phyloP scores from a whole-genome alignment of 2,888 invertebrate species.

The Globia sparganii region DNA sequence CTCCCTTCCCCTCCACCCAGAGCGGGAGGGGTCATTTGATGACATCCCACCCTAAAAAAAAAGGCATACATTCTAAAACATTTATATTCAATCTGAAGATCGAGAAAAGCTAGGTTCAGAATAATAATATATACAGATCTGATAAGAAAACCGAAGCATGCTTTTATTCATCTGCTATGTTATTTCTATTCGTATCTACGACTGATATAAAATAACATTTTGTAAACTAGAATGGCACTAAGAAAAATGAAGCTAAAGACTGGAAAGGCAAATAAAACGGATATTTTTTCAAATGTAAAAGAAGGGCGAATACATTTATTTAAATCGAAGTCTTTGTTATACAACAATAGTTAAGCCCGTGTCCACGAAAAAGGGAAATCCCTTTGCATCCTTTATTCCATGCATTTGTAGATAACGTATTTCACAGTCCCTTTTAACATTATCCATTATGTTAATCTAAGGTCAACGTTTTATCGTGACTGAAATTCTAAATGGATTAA shows the following conservation, averaged over 20 bases:
- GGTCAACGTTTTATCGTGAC: conserved; percentile 82
- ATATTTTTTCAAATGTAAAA: conserved; percentile 57
- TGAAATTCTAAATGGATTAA: conserved; percentile 77
- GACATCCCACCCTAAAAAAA: too few relatives aligned
- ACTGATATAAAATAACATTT: not conserved
- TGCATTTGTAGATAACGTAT: conserved; percentile 81
- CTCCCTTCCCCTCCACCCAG: too few relatives aligned
- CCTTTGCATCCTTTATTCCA: conserved; percentile 80
- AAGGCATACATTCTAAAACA: not conserved
- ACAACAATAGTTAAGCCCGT: conserved; percentile 82
- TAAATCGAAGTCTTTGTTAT: conserved; percentile 78
- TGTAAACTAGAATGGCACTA: not conserved
- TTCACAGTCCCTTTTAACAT: conserved; percentile 83
- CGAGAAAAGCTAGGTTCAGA: not conserved
- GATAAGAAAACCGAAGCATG: not conserved
- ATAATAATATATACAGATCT: conserved; percentile 3
- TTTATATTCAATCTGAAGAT: not conserved
- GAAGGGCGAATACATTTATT: conserved; percentile 68
- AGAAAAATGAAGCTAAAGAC: conserved; percentile 1
- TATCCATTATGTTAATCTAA: conserved; percentile 85
- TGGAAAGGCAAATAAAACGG: conserved; percentile 31
- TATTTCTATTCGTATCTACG: not conserved
- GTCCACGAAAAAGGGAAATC: conserved; percentile 80
- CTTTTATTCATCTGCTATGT: not conserved
- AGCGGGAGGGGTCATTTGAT: too few relatives aligned